These are phyloP conservation scores for Penaeus indicus DNA, from an alignment of 1,140 invertebrate species.

Conservation along the genomic window DNA sequence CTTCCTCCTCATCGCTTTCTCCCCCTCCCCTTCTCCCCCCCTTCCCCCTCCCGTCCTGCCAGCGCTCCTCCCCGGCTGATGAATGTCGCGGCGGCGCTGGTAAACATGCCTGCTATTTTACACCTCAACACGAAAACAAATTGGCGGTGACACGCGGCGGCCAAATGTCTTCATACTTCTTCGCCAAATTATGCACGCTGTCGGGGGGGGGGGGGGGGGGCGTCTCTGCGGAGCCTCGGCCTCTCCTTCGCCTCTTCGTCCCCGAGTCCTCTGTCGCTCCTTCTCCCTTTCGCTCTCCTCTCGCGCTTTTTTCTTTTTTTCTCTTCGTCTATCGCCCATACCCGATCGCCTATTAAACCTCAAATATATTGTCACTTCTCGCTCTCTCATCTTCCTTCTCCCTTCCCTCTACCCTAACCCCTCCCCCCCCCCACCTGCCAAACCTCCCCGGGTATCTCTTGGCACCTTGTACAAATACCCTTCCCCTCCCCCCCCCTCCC, in stretches of 20 bases:
- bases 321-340: neutral
- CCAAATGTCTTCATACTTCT: slow-evolving; percentile 56
- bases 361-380: neutral
- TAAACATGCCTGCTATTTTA: slow-evolving; percentile 52
- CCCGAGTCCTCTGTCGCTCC: neutral
- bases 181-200: slow-evolving; percentile 46
- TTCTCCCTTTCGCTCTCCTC: slow-evolving; percentile 17
- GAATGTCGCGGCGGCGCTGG: slow-evolving; percentile 12
- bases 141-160: slow-evolving; percentile 49
- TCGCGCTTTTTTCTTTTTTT: neutral
- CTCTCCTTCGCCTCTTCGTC: neutral
- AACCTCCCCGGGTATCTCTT: no score
- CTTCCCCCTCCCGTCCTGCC: slow-evolving; percentile 12
- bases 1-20: neutral
- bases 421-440: no score
- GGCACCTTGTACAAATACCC: no score
- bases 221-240: neutral
- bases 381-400: no score
- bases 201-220: slow-evolving; percentile 15
- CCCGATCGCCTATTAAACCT: neutral
- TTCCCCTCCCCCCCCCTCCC: no score
- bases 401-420: no score
- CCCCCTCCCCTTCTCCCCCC: neutral
- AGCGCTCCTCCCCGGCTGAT: neutral
- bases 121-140: slow-evolving; percentile 49